A percentile compares a stretch with the other conserved stretches of the same genome.
Evolutionary conservation across 2,797 vertebrate genomes (phyloP).

Genomic region (Choloepus didactylus): DNA sequence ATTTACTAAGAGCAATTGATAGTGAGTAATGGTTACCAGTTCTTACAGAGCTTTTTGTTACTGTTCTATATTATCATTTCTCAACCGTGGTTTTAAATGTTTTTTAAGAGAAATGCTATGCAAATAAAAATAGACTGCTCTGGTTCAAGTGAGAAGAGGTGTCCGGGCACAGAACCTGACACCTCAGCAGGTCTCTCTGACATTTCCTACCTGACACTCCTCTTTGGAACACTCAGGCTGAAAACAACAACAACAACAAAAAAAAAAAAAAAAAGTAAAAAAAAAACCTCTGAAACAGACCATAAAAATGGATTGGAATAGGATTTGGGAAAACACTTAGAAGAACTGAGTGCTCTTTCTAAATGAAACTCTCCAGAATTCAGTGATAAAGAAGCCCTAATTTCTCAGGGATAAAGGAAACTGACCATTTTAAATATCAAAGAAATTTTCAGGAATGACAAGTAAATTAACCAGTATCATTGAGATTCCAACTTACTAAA

Average conservation of each 20-base stretch:
- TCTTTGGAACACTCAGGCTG: background rate
- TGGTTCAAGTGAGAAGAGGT: background rate
- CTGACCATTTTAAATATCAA: slow-evolving; percentile 62
- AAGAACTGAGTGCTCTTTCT: background rate
- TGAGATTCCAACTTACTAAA: slow-evolving; percentile 63
- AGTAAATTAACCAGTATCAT: slow-evolving; percentile 16
- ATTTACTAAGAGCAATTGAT: slow-evolving; percentile 46
- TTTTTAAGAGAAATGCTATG: background rate
- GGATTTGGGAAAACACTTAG: slow-evolving; percentile 23
- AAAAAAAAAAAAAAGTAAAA: background rate
- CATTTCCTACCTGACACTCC: background rate
- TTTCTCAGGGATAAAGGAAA: slow-evolving; percentile 41
- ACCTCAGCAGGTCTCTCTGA: background rate
- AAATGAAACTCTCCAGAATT: slow-evolving; percentile 57
- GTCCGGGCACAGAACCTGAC: background rate
- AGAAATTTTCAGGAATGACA: slow-evolving; percentile 34
- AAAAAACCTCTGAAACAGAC: slow-evolving; percentile 23
- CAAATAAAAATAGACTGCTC: slow-evolving; percentile 33
- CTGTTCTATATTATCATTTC: background rate
- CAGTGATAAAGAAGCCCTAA: background rate
- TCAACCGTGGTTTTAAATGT: slow-evolving; percentile 15
- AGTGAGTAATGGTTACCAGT: background rate
- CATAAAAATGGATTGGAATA: slow-evolving; percentile 55
- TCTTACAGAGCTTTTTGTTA: slow-evolving; percentile 22
- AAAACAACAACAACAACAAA: background rate